Evolutionary conservation across 2,888 invertebrate species (phyloP).

Genomic region (Caenorhabditis sp.): DNA sequence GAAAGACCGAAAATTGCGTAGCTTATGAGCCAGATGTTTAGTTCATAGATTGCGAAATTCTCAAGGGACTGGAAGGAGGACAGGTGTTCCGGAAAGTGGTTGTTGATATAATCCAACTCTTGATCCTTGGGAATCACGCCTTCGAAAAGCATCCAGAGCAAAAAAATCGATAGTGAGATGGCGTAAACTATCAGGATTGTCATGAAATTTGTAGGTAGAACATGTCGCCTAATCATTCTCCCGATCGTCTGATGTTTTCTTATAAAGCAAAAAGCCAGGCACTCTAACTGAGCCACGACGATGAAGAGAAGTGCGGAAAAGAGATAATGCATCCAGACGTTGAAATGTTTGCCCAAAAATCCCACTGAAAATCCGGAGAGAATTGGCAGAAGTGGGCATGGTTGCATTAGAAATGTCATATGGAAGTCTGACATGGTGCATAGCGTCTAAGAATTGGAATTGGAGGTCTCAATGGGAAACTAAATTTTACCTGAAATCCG

Average conservation of each 20-base stretch:
- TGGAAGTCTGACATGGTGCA: constrained; percentile 15
- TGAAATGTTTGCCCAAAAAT: not conserved
- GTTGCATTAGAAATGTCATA: constrained; percentile 21
- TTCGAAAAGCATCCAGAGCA: no score
- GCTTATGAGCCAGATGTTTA: not conserved
- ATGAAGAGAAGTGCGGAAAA: not conserved
- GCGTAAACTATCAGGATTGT: no score
- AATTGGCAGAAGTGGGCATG: constrained; percentile 13
- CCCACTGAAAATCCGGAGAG: constrained; percentile 11
- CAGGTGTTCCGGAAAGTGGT: constrained; percentile 8
- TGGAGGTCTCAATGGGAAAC: no score
- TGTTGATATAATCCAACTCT: no score
- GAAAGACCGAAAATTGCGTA: constrained; percentile 6
- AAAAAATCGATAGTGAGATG: no score
- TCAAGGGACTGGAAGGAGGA: constrained; percentile 1
- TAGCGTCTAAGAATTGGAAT: constrained; percentile 2
- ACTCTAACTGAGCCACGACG: constrained; percentile 1
- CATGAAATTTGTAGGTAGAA: not conserved
- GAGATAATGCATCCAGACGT: no score
- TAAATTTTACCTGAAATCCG: constrained; percentile 40
- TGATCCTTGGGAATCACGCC: no score
- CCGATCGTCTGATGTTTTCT: constrained; percentile 18
- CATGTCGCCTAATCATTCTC: not conserved
- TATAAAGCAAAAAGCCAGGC: constrained; percentile 1
- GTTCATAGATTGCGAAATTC: constrained; percentile 33